Evolutionary conservation across 2,888 invertebrate genomes (phyloP).

Genomic region (Syritta pipiens): DNA sequence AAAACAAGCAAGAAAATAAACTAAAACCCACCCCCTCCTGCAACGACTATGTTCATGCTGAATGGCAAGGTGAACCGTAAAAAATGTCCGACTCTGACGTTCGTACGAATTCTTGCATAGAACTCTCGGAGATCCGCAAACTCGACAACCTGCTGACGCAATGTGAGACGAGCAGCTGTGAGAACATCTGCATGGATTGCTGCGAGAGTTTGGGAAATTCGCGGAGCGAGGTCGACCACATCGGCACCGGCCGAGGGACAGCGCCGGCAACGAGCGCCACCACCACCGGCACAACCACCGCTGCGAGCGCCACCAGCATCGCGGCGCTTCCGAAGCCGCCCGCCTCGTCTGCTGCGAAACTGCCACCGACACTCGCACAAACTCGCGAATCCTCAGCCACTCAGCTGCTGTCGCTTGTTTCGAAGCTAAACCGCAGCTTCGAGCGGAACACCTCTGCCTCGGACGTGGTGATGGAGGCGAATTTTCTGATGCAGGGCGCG

Average conservation of each 20-base stretch:
- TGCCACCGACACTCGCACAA: constrained; percentile 52
- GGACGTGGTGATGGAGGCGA: constrained; percentile 70
- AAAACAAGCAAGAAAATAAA: not conserved
- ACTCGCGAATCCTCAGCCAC: constrained; percentile 62
- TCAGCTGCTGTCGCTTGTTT: constrained; percentile 64
- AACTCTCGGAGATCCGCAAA: constrained; percentile 73
- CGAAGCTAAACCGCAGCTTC: constrained; percentile 66
- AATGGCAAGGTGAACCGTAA: constrained; percentile 57
- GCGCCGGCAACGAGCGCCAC: constrained; percentile 26
- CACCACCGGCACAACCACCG: constrained; percentile 27
- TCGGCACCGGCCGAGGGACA: constrained; percentile 15
- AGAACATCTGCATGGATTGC: constrained; percentile 73
- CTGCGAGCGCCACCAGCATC: constrained; percentile 30
- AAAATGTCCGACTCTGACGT: constrained; percentile 73
- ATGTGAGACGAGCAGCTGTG: constrained; percentile 74
- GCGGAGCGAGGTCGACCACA: constrained; percentile 64
- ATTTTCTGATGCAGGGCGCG: constrained; percentile 57
- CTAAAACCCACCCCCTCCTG: not conserved
- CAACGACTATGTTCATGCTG: constrained; percentile 46
- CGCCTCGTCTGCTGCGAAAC: constrained; percentile 44
- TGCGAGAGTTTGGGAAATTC: constrained; percentile 72
- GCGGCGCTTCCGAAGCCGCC: constrained; percentile 38
- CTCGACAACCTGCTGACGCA: constrained; percentile 73
- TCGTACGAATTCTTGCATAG: constrained; percentile 73
- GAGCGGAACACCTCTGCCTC: constrained; percentile 67